These are phyloP conservation scores for Verasper variegatus DNA, from an alignment of 2,113 vertebrate species.

Conservation along the genomic window DNA sequence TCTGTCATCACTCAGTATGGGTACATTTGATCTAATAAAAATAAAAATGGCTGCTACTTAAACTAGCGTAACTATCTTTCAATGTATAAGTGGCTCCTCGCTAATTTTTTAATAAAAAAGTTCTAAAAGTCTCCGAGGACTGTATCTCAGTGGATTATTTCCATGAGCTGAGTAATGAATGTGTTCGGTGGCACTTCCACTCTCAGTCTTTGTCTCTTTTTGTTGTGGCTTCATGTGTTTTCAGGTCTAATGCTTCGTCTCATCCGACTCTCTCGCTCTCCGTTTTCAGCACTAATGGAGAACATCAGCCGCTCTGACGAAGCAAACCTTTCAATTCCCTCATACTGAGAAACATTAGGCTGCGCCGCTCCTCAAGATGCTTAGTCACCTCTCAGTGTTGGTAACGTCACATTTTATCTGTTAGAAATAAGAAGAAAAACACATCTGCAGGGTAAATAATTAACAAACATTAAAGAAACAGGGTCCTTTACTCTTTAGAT, in stretches of 20 bases:
- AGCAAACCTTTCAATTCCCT: conserved; percentile 23
- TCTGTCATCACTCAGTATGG: too few species aligned
- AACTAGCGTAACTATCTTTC: too few species aligned
- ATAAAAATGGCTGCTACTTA: too few species aligned
- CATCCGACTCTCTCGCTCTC: not conserved
- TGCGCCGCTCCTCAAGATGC: not conserved
- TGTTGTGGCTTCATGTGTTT: conserved; percentile 9
- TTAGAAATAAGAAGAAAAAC: conserved; percentile 24
- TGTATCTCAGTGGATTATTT: not conserved
- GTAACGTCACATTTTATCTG: conserved; percentile 15
- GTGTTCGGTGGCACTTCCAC: too few species aligned
- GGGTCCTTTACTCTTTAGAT: not conserved
- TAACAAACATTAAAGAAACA: not conserved
- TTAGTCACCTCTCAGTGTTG: not conserved
- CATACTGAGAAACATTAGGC: conserved; percentile 6
- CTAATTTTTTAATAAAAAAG: too few species aligned
- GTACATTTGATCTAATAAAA: too few species aligned
- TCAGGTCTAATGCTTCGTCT: conserved; percentile 14
- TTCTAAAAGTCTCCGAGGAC: too few species aligned
- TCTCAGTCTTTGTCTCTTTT: not conserved
- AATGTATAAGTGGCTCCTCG: too few species aligned
- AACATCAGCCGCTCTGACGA: conserved; percentile 22
- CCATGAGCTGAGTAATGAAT: not conserved
- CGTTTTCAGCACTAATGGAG: conserved; percentile 46
- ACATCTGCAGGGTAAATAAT: conserved; percentile 17